A percentile compares a stretch with the other conserved stretches of the same genome.
These are phyloP conservation scores for Microchrysa polita DNA, from an alignment of 2,888 invertebrate genomes.

Conservation along the genomic window DNA sequence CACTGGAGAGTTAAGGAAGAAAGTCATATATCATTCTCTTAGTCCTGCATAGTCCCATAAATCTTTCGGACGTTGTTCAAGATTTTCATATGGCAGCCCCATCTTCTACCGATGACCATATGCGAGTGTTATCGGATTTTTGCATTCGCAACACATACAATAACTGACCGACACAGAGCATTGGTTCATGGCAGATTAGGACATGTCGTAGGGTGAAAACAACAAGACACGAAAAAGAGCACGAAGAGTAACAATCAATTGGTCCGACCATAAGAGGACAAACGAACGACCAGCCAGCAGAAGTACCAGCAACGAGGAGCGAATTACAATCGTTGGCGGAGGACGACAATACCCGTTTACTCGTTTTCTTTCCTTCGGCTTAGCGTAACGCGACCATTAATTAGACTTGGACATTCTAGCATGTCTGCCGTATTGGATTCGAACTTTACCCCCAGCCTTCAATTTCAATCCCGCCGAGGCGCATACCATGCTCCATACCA, in stretches of 20 bases:
- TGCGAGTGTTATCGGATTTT: slow-evolving; percentile 43
- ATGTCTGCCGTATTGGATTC: slow-evolving; percentile 13
- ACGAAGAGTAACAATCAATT: slow-evolving; percentile 18
- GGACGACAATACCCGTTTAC: slow-evolving; percentile 37
- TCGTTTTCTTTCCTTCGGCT: slow-evolving; percentile 31
- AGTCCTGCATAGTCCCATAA: no score
- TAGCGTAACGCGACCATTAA: slow-evolving; percentile 40
- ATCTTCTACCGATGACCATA: slow-evolving; percentile 29
- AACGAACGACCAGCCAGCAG: slow-evolving; percentile 22
- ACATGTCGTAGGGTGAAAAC: slow-evolving; percentile 35
- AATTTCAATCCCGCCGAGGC: background rate
- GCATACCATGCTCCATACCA: slow-evolving; percentile 19
- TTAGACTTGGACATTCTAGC: slow-evolving; percentile 38
- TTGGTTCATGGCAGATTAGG: slow-evolving; percentile 26
- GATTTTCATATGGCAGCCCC: slow-evolving; percentile 47
- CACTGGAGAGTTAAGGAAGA: no score
- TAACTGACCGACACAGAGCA: slow-evolving; percentile 9
- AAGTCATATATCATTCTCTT: no score
- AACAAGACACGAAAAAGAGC: slow-evolving; percentile 8
- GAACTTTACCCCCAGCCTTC: slow-evolving; percentile 21
- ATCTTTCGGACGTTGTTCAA: no score
- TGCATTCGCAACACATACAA: slow-evolving; percentile 38
- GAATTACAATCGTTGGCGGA: slow-evolving; percentile 13
- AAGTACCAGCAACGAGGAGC: slow-evolving; percentile 12
- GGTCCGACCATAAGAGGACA: slow-evolving; percentile 24